Conservation (phyloP, 2,888 invertebrate species). For the Nasonia oneida region DNA sequence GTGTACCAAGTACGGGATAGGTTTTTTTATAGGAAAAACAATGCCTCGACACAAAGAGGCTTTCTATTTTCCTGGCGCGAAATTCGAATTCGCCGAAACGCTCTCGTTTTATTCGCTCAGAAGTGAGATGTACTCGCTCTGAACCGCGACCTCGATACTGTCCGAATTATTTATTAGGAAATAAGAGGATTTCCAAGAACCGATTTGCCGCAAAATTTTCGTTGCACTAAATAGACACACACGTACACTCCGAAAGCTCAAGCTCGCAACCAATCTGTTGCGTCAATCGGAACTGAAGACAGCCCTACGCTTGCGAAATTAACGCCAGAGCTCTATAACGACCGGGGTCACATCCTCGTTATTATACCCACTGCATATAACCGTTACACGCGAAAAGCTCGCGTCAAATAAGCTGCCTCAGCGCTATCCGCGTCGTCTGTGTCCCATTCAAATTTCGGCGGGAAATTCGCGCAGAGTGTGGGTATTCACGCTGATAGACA, state of each 20-base stretch:
- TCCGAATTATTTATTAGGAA: conserved; percentile 45
- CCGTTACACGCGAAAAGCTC: too few species aligned
- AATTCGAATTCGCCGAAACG: conserved; percentile 34
- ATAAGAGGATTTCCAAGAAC: conserved; percentile 24
- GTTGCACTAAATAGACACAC: too few species aligned
- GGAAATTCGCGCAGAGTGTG: background rate
- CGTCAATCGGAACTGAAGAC: too few species aligned
- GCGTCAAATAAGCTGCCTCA: too few species aligned
- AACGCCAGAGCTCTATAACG: too few species aligned
- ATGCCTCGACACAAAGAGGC: background rate
- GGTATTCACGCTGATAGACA: background rate
- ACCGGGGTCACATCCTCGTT: background rate
- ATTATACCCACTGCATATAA: background rate
- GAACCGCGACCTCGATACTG: background rate
- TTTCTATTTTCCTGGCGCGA: conserved; percentile 39
- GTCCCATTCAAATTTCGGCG: background rate
- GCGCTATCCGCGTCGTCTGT: too few species aligned
- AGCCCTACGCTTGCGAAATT: too few species aligned
- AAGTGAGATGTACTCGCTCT: conserved; percentile 22
- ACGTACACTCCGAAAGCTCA: background rate
- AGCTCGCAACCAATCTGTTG: too few species aligned
- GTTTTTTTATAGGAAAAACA: background rate
- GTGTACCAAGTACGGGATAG: background rate
- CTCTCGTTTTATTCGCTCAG: conserved; percentile 28
- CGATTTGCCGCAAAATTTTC: conserved; percentile 1